Base-by-base conservation (phyloP, 2,113 vertebrate species). In the Sebastes fasciatus region DNA sequence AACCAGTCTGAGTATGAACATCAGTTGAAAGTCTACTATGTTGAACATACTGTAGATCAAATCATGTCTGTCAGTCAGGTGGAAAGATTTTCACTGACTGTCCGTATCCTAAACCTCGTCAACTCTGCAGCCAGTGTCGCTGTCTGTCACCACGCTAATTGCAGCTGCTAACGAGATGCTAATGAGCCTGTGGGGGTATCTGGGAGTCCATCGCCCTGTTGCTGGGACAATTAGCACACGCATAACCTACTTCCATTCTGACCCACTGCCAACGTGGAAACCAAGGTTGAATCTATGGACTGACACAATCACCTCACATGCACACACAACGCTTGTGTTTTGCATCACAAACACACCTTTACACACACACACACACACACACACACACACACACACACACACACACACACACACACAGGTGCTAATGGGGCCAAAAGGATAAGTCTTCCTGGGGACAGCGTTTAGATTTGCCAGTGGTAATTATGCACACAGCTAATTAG, bases 131-230 rank as follows among this genome's bases (percentile, higher is more conserved):
- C 60, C 82, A 64, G 45, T 52, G 52, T 72, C 70, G 46, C 84
- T 83, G 45, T 64, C 76, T 64, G 76, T 79, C 84, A 74, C 10
- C 4, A 80, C 65, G 40, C 66, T 86, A 85, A 91, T 89, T 83
- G 71, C 55, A 66, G 57, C 68, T 61, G 60, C 68, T 90, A 92
- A 91, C 65, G 43, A 89, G 84, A 84, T 73, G 74, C 81, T 86
- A 91, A 92, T 48, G 52, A 82, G 83, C 67, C 66, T 54, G 1
- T 71, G 19, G 74, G 73, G 82, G 69, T 61, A 69, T 58, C 60
- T 57, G n/a, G 58, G 42, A 83, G 78, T 88, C 85, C 83, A 68
- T 74, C 68, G 68, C 57, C 66, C 1, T 23, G 62, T 74, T 74
- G 64, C 80, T 48, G 68, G 67, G 74, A 60, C 77, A 85, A 89